A percentile compares a stretch with the other conserved stretches of the same genome.
phyloP scores from a whole-genome alignment of 2,113 vertebrate species.

The Elaphurus davidianus region DNA sequence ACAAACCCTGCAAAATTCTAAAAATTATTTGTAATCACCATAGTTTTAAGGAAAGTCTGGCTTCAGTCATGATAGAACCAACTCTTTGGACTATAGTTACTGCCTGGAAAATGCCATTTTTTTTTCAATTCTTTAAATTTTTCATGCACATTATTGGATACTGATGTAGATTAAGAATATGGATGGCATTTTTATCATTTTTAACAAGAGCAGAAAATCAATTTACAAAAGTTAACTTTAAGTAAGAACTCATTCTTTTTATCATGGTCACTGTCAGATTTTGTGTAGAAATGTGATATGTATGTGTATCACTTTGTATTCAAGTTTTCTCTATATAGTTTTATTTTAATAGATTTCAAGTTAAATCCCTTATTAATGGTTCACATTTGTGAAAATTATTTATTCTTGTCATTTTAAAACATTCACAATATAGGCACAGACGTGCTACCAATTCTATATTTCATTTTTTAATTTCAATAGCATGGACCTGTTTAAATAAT shows the following conservation, averaged over 20 bases:
- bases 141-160: background rate
- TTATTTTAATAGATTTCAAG: background rate
- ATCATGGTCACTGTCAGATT: background rate
- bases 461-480: background rate
- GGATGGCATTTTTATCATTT: background rate
- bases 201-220: background rate
- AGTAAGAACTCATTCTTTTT: background rate
- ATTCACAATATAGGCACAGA: background rate
- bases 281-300: background rate
- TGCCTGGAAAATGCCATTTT: background rate
- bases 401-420: background rate
- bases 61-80: background rate
- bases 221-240: conserved; percentile 4
- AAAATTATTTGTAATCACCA: background rate
- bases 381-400: background rate
- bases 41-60: background rate
- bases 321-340: background rate
- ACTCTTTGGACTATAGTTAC: background rate
- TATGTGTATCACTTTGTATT: background rate
- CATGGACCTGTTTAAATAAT: background rate
- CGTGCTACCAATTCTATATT: background rate
- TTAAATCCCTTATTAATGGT: background rate
- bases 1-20: background rate
- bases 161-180: background rate
- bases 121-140: background rate